Evolutionary conservation across 2,888 invertebrate species (phyloP).

Genomic region (Drosophila anceps): DNA sequence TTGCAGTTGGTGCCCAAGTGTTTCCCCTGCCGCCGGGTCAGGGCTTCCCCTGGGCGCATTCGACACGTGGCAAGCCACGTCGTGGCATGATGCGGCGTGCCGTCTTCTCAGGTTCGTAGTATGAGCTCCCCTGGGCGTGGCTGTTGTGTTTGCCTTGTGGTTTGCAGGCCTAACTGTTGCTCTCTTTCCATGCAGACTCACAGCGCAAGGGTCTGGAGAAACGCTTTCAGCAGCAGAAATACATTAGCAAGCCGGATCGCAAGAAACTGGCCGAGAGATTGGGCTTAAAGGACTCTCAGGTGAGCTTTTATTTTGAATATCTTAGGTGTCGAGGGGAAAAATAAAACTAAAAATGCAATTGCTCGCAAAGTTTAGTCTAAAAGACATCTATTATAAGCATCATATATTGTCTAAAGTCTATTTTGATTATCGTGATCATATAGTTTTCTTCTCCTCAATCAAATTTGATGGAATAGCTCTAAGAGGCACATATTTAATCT

Average conservation of each 20-base stretch:
- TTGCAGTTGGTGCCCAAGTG: conserved; percentile 87
- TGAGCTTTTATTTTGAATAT: conserved; percentile 84
- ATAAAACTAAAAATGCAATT: neutral
- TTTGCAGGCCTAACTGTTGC: conserved; percentile 32
- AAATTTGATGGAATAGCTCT: too few species aligned
- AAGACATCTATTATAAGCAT: neutral
- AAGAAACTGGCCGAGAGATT: conserved; percentile 98
- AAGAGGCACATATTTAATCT: too few species aligned
- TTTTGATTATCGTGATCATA: neutral
- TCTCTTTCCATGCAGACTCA: conserved; percentile 87
- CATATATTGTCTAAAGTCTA: neutral
- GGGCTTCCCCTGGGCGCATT: conserved; percentile 95
- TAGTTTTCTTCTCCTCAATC: neutral
- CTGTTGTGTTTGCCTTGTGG: conserved; percentile 6
- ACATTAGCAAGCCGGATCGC: conserved; percentile 99
- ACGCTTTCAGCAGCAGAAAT: conserved; percentile 98
- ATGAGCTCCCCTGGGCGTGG: neutral
- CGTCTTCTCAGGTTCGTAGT: conserved; percentile 91
- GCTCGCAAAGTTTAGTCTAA: neutral
- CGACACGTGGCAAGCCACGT: conserved; percentile 95
- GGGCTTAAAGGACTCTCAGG: conserved; percentile 98
- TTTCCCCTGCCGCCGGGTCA: conserved; percentile 88
- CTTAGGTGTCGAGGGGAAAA: neutral
- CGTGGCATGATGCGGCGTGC: conserved; percentile 98
- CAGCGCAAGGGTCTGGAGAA: conserved; percentile 98